phyloP scores from a whole-genome alignment of 2,888 invertebrate species.

The Acanthococcus lagerstroemiae region DNA sequence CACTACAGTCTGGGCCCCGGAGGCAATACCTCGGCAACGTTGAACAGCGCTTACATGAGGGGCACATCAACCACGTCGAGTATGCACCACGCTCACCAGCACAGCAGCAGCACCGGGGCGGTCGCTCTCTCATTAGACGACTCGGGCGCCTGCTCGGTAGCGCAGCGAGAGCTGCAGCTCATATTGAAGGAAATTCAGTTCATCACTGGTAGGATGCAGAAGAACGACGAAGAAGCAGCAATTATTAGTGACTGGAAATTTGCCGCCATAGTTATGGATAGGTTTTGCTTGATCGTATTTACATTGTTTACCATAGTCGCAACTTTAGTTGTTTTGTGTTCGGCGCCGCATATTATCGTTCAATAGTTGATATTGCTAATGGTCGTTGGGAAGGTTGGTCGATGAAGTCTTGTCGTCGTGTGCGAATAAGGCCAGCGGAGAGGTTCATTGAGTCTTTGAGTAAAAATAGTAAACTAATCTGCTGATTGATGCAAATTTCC shows the following conservation, averaged over 20 bases:
- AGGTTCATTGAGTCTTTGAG: too few species aligned
- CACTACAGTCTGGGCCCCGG: conserved; percentile 38
- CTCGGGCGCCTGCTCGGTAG: conserved; percentile 39
- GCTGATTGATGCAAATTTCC: too few species aligned
- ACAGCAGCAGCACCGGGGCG: neutral
- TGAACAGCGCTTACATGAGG: conserved; percentile 9
- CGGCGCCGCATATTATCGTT: conserved; percentile 90
- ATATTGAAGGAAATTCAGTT: conserved; percentile 89
- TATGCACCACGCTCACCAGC: neutral
- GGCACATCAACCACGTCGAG: neutral
- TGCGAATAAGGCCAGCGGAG: too few species aligned
- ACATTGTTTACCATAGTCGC: conserved; percentile 87
- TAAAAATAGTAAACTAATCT: too few species aligned
- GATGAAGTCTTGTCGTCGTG: too few species aligned
- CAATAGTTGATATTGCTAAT: conserved; percentile 50
- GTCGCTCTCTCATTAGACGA: neutral
- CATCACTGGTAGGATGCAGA: conserved; percentile 87
- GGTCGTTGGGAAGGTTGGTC: neutral
- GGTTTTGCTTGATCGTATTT: conserved; percentile 92
- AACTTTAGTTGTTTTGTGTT: conserved; percentile 79
- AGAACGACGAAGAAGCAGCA: conserved; percentile 87
- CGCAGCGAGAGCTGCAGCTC: conserved; percentile 69
- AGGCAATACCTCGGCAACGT: conserved; percentile 41
- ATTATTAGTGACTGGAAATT: conserved; percentile 96
- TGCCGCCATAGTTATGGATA: conserved; percentile 96